These are phyloP conservation scores for Plutomurus gul DNA, from an alignment of 1,140 invertebrate species.

Conservation along the genomic window DNA sequence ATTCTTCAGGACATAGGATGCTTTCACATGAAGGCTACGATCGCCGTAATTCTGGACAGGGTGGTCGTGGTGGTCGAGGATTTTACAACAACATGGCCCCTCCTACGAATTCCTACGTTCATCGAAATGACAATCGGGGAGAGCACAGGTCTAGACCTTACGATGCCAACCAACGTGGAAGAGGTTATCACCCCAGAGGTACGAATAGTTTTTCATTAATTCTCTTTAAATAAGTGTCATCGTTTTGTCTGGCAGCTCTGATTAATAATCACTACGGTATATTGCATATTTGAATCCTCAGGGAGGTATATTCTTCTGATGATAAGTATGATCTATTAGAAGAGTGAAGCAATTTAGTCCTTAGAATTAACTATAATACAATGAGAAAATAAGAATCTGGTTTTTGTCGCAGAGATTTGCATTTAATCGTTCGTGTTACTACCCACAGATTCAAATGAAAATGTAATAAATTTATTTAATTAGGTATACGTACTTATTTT, in stretches of 20 bases:
- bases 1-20: conserved; percentile 71
- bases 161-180: background rate
- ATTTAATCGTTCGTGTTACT: too few relatives aligned
- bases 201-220: background rate
- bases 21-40: conserved; percentile 58
- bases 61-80: conserved; percentile 28
- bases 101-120: conserved; percentile 17
- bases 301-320: too few relatives aligned
- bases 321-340: too few relatives aligned
- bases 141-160: background rate
- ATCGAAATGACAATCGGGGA: background rate
- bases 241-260: background rate
- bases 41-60: background rate
- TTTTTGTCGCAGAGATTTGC: too few relatives aligned
- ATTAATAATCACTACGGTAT: background rate
- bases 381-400: too few relatives aligned
- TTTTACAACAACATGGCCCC: conserved; percentile 49
- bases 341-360: too few relatives aligned
- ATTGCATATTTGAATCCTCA: too few relatives aligned
- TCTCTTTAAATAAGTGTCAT: background rate
- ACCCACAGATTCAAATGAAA: too few relatives aligned
- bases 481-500: too few relatives aligned
- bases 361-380: too few relatives aligned
- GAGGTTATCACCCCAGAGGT: background rate
- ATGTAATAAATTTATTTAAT: too few relatives aligned